Evolutionary conservation across 1,140 invertebrate species (phyloP), one percentile per base, ranked within the genome.

Genomic region (Bombus difficillimus): DNA sequence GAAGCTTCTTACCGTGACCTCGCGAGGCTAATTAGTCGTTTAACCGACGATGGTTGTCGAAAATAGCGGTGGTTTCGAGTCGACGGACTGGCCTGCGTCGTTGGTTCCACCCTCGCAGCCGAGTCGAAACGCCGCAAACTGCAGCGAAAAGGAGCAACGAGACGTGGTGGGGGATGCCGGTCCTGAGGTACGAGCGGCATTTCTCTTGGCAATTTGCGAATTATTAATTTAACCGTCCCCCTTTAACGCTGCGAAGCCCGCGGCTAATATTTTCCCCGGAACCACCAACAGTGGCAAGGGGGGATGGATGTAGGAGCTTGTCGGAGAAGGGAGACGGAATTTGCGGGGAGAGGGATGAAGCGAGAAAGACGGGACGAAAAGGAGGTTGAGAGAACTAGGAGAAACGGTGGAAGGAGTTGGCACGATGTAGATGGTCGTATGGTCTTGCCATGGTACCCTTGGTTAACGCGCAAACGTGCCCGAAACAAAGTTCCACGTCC

Each of bases 181-280:
- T 43, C 22, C 15, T 34, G 62, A 43, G 62, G 37, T 59, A 81
- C 83, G 79, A 89, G 76, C 74, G 41, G 53, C 88, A 81, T 80
- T 82, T 88, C 83, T 88, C 69, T 83, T 69, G 76, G 37, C 76
- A 88, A 90, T 90, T 90, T 86, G 77, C 53, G 84, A 90, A 90
- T 90, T 90, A 88, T 90, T 90, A 90, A 90, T 90, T 90, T 90
- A 90, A 74, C 86, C 59, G 74, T 88, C 88, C 89, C 86, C 82
- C 88, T 85, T 90, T 90, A 90, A 89, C 71, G 88, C 79, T 74
- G 28, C 73, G 62, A 34, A 64, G 86, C 86, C 84, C 72, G 89
- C 76, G 88, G 89, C 88, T 90, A 89, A 90, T 90, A 88, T 90
- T 85, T 86, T 78, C 75, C 88, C 59, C 78, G 81, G 57, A 90